Conservation (phyloP, 2,113 vertebrate genomes). For the Willisornis vidua region DNA sequence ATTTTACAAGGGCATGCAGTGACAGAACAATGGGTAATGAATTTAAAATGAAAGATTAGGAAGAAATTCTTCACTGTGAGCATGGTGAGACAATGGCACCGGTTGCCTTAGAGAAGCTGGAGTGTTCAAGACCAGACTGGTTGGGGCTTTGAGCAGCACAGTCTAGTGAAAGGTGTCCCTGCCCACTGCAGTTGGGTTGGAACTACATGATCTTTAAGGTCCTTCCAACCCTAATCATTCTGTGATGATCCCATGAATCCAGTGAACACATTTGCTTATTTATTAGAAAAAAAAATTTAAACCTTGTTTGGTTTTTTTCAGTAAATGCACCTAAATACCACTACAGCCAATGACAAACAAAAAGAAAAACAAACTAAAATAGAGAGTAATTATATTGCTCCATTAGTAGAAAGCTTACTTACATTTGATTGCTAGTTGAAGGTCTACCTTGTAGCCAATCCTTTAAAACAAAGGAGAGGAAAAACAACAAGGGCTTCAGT, state of each 20-base stretch:
- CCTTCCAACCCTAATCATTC: neutral
- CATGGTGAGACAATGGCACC: neutral
- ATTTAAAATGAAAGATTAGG: neutral
- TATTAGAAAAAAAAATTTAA: neutral
- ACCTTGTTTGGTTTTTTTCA: neutral
- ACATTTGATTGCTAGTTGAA: slow-evolving; percentile 87
- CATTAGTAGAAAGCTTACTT: slow-evolving; percentile 71
- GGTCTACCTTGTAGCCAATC: slow-evolving; percentile 90
- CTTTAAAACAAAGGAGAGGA: slow-evolving; percentile 72
- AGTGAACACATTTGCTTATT: neutral
- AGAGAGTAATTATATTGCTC: neutral
- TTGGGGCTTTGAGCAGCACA: neutral
- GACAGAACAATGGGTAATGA: neutral
- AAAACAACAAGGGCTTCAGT: neutral
- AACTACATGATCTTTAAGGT: neutral
- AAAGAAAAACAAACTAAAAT: neutral
- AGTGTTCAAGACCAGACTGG: neutral
- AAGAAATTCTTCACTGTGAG: neutral
- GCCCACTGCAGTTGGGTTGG: neutral
- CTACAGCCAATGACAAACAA: neutral
- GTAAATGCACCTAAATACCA: neutral
- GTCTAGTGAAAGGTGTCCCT: neutral
- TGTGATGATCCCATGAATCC: neutral
- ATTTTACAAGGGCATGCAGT: neutral
- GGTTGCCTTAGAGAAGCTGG: neutral